A percentile compares a stretch with the other conserved stretches of the same genome.
Conservation (phyloP, 2,113 vertebrate genomes). For the Capreolus pygargus region DNA sequence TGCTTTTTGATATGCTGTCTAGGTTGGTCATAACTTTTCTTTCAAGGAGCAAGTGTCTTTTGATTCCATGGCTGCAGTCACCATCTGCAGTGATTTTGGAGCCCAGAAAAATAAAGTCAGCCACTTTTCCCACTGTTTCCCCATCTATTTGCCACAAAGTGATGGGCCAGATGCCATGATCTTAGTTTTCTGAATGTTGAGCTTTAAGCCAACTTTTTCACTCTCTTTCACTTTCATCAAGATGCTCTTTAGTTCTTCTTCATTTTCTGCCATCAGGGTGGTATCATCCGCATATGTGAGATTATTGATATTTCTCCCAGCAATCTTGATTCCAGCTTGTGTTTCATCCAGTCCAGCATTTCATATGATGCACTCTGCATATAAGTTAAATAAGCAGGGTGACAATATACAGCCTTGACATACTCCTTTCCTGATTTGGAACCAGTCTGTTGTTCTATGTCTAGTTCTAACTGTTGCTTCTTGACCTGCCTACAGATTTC, state of each 20-base stretch:
- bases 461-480: not conserved
- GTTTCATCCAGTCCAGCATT: not conserved
- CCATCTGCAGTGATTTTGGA: not conserved
- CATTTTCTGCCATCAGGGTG: not conserved
- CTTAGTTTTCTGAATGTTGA: not conserved
- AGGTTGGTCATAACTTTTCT: not conserved
- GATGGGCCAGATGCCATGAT: not conserved
- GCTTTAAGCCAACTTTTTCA: not conserved
- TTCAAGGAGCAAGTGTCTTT: accelerated
- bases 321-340: not conserved
- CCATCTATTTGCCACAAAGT: not conserved
- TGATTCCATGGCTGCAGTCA: not conserved
- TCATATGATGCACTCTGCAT: accelerated
- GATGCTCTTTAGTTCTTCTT: not conserved
- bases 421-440: not conserved
- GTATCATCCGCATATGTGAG: not conserved
- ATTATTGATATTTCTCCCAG: not conserved
- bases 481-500: not conserved
- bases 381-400: not conserved
- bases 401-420: not conserved
- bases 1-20: not conserved
- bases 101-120: accelerated
- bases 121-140: not conserved
- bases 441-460: not conserved
- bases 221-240: not conserved